These are phyloP conservation scores for Thera obeliscata DNA, from an alignment of 2,888 invertebrate genomes.

Conservation along the genomic window DNA sequence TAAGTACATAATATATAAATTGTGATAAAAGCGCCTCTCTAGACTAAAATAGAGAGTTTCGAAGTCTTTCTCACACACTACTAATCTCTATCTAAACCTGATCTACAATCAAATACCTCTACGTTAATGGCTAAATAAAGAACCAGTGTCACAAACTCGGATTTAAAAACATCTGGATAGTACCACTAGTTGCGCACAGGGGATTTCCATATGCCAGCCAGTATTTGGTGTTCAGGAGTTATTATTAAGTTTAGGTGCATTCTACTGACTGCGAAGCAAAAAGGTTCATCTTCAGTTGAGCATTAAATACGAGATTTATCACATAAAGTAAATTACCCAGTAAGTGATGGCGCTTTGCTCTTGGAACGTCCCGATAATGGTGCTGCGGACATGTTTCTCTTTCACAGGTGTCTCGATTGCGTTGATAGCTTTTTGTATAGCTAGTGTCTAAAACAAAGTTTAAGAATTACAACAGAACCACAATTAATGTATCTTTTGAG, in stretches of 20 bases:
- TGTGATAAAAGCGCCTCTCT: neutral
- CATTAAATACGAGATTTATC: neutral
- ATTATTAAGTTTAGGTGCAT: neutral
- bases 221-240: neutral
- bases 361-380: conserved; percentile 97
- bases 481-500: too few species aligned
- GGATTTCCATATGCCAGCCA: neutral
- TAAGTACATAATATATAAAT: neutral
- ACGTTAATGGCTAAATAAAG: too few species aligned
- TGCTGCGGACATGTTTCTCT: conserved; percentile 98
- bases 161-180: too few species aligned
- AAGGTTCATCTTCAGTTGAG: neutral
- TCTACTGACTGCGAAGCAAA: neutral
- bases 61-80: too few species aligned
- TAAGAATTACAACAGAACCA: neutral
- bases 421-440: conserved; percentile 97
- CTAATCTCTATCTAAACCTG: too few species aligned
- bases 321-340: conserved; percentile 86
- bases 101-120: too few species aligned
- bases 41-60: neutral
- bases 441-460: conserved; percentile 86
- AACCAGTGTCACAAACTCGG: too few species aligned
- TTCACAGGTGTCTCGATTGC: conserved; percentile 96
- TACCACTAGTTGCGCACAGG: neutral
- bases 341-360: conserved; percentile 96